These are phyloP conservation scores for Drosophila acutilabella DNA, from an alignment of 2,888 invertebrate species.

Conservation along the genomic window DNA sequence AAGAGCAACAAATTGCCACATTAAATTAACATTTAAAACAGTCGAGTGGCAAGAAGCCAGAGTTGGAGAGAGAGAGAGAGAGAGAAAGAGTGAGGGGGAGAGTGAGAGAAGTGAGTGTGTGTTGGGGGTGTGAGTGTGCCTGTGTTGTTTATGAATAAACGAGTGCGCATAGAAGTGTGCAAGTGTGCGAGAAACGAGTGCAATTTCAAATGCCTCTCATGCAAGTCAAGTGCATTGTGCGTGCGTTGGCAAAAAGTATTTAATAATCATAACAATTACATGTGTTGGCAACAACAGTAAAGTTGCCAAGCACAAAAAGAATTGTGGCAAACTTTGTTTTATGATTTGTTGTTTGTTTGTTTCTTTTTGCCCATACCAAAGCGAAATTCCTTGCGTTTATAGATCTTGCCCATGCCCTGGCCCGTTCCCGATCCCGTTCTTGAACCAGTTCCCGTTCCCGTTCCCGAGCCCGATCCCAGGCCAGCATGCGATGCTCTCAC, in stretches of 20 bases:
- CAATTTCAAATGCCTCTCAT: conserved; percentile 41
- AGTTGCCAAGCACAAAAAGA: conserved; percentile 16
- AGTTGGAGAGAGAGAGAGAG: neutral
- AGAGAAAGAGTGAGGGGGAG: neutral
- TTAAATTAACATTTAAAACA: conserved; percentile 24
- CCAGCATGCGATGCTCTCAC: conserved; percentile 86
- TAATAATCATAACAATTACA: conserved; percentile 7
- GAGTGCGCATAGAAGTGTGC: conserved; percentile 19
- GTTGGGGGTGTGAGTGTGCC: neutral
- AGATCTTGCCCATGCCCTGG: conserved; percentile 46
- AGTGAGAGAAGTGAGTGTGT: neutral
- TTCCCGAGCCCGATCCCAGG: conserved; percentile 80
- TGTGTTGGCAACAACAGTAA: conserved; percentile 5
- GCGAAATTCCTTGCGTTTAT: conserved; percentile 85
- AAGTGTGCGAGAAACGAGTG: conserved; percentile 29
- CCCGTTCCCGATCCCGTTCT: conserved; percentile 86
- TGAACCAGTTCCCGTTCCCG: conserved; percentile 74
- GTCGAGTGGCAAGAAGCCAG: conserved; percentile 3
- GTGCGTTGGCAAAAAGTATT: conserved; percentile 30
- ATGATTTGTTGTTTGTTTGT: conserved; percentile 1
- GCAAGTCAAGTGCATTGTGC: conserved; percentile 43
- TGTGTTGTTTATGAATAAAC: conserved; percentile 21
- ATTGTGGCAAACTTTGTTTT: conserved; percentile 1
- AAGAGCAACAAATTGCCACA: conserved; percentile 41
- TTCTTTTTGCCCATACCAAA: conserved; percentile 87